Evolutionary conservation across 2,797 vertebrate species (phyloP).

Genomic region (Falco naumanni): DNA sequence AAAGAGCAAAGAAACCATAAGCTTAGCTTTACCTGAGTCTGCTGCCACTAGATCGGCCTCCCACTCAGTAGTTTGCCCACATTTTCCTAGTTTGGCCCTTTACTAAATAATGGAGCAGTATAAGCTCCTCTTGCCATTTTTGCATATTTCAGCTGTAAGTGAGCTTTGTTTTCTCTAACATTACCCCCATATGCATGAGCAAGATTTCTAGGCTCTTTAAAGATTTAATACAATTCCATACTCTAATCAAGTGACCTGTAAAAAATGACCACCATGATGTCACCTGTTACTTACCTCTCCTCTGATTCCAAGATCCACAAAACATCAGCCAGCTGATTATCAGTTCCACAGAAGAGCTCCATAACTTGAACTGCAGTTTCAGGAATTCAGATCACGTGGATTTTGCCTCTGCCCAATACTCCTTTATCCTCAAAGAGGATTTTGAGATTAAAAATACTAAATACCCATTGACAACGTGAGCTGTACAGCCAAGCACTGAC

Average conservation of each 20-base stretch:
- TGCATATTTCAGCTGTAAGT: not conserved
- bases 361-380: not conserved
- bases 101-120: not conserved
- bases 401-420: not conserved
- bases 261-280: not conserved
- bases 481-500: not conserved
- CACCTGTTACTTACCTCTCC: not conserved
- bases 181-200: not conserved
- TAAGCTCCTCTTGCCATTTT: not conserved
- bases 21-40: not conserved
- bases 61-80: not conserved
- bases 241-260: not conserved
- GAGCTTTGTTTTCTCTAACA: not conserved
- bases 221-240: not conserved
- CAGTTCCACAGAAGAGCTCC: not conserved
- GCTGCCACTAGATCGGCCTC: not conserved
- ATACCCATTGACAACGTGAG: not conserved
- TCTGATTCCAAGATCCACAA: not conserved
- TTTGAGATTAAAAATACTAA: not conserved
- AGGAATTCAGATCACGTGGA: not conserved
- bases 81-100: not conserved
- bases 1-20: not conserved
- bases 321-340: not conserved
- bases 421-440: not conserved
- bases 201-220: not conserved